phyloP scores from a whole-genome alignment of 2,888 invertebrate species.

The Erebia palarica region DNA sequence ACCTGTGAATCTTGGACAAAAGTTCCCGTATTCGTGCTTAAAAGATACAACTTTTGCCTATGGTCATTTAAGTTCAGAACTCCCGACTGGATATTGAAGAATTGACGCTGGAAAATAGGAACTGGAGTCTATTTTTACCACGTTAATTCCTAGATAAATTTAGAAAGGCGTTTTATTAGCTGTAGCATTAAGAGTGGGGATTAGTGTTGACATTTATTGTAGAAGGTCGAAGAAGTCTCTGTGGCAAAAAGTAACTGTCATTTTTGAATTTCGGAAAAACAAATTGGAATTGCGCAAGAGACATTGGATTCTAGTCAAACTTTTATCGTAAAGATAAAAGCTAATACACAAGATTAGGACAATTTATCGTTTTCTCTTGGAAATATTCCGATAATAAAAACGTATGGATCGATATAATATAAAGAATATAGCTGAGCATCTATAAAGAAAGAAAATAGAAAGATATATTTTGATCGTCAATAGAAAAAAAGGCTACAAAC shows the following conservation, averaged over 20 bases:
- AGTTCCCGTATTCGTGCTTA: constrained; percentile 68
- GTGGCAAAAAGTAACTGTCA: constrained; percentile 34
- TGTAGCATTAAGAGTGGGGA: constrained; percentile 42
- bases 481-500: not conserved
- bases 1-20: constrained; percentile 67
- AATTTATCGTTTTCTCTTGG: constrained; percentile 2
- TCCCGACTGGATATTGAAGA: constrained; percentile 14
- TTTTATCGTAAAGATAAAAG: constrained; percentile 16
- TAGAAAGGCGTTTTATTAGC: constrained; percentile 51
- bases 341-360: constrained; percentile 7
- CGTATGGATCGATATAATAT: constrained; percentile 3
- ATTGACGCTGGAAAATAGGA: constrained; percentile 25
- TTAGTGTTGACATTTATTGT: constrained; percentile 34
- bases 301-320: constrained; percentile 2
- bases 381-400: constrained; percentile 12
- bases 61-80: constrained; percentile 68
- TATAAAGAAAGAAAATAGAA: not conserved
- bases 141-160: constrained; percentile 49
- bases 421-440: not conserved
- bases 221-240: constrained; percentile 51
- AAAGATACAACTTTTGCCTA: constrained; percentile 75
- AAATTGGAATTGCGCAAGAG: constrained; percentile 1
- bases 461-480: not conserved
- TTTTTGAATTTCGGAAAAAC: constrained; percentile 8
- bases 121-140: constrained; percentile 40